Conservation (phyloP, 1,140 invertebrate species). For the Macrotrachela quadricornifera region DNA sequence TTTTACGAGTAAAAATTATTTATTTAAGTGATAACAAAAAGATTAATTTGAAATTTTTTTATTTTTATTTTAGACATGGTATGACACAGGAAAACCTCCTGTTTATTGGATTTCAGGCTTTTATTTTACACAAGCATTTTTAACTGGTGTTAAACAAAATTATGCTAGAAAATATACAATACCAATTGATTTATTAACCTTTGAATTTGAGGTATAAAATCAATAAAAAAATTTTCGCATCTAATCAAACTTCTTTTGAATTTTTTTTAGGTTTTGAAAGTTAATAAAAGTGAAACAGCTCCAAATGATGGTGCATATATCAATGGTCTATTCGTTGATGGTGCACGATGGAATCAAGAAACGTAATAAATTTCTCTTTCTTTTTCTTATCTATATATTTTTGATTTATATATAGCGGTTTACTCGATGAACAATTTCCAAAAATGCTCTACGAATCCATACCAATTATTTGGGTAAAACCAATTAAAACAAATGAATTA, state of each 20-base stretch:
- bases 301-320: constrained; percentile 31
- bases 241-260: neutral
- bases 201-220: constrained; percentile 26
- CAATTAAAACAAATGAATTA: constrained; percentile 20
- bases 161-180: constrained; percentile 32
- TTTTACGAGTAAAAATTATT: constrained; percentile 20
- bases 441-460: constrained; percentile 27
- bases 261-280: constrained; percentile 13
- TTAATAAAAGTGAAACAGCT: constrained; percentile 12
- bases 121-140: constrained; percentile 33
- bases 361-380: constrained; percentile 27
- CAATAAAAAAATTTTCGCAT: neutral
- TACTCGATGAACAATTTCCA: constrained; percentile 24
- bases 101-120: constrained; percentile 32
- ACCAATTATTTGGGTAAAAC: constrained; percentile 28
- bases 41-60: neutral
- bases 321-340: constrained; percentile 27
- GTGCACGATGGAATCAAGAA: constrained; percentile 26
- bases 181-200: constrained; percentile 29
- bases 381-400: neutral
- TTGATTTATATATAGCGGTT: constrained; percentile 12
- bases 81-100: constrained; percentile 23
- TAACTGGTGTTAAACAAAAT: constrained; percentile 32
- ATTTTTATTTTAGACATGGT: constrained; percentile 30
- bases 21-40: neutral